Evolutionary conservation across 1,140 invertebrate species (phyloP), one percentile per base, ranked within the genome.

Genomic region (Belonocnema kinseyi): DNA sequence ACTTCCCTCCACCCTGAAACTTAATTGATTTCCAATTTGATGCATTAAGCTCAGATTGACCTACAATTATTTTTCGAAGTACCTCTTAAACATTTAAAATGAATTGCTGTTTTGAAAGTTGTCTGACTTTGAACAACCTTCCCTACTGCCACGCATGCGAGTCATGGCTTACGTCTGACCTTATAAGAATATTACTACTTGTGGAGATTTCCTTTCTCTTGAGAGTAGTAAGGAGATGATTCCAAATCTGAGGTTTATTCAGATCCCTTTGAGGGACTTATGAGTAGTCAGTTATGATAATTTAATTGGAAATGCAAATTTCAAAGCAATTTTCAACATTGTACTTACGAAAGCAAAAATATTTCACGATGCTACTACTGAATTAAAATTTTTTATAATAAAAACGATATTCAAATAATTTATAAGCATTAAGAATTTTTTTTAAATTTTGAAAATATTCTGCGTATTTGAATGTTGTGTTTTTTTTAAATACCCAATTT

Each of bases 91-190:
- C 10, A 46, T 46, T 46, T 46, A 46, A 46, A 46, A 46, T 46
- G 5, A 46, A 46, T 46, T 46, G 40, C 40, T 40, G 16, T 40
- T 40, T 21, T 12, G n/a, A 16, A 66, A 66, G 3, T 14, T 16
- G 61, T 66, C 61, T 66, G 26, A 33, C 61, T 33, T 33, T 66
- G 61, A 66, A 66, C n/a, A 66, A 66, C 61, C 61, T 66, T 66
- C 61, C n/a, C 61, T 66, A 66, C 61, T 66, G 26, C 3, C 13
- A 66, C 26, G 61, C 26, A 66, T 33, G 61, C 61, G 14, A 66
- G 21, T 8, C 61, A 66, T n/a, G 26, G 61, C 33, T 46, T 66
- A 40, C n/a, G 61, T 66, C 61, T 66, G 61, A 66, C 61, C 61
- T 66, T 66, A 40, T 26, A 21, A 16, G 11, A 26, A 7, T 13